Evolutionary conservation across 2,888 invertebrate species (phyloP), one percentile per base, ranked within the genome.

Genomic region (Rambutsinella grinnellia): DNA sequence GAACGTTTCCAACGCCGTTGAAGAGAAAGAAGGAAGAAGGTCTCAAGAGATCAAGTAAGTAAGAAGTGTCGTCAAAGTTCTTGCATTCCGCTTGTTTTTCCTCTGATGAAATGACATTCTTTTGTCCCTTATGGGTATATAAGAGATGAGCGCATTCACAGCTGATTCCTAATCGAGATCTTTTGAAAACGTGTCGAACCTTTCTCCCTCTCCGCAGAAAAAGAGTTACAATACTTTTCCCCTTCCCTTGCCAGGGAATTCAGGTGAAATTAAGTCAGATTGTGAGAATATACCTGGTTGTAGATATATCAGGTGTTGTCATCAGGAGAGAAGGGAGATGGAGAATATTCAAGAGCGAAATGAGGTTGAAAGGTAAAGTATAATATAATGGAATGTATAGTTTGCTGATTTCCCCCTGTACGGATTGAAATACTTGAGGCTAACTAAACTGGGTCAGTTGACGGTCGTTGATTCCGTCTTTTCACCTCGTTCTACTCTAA

Each of bases 1-100:
- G n/a, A 10, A 23, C n/a, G 49, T 15, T 24, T 27, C 2, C 47
- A n/a, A 57, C n/a, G 28, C 56, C 26, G 56, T 21, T 53, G 70
- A 47, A 58, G 57, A 36, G 23, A 60, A 10, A 19, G 17, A 47
- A 3, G n/a, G 47, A 13, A 3, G 15, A 17, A 28, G 51, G 54
- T 72, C 72, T 72, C 72, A 72, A 54, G 72, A 66, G 72, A 72
- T 66, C 51, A 72, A 72, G 66, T 44, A 53, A 60, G 58, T 49
- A 61, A 62, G 46, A 72, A 72, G 54, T 72, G 66, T 66, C 72
- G 51, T 72, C 66, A 72, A 72, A 72, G 58, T 72, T 72, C 21
- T n/a, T 53, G 58, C 65, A 60, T 72, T 66, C 57, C 44, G 58
- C 23, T 60, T 71, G 28, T 24, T 58, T 61, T 54, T 0, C 24